Conservation (phyloP, 2,113 vertebrate species). For the Oreotrochilus melanogaster region DNA sequence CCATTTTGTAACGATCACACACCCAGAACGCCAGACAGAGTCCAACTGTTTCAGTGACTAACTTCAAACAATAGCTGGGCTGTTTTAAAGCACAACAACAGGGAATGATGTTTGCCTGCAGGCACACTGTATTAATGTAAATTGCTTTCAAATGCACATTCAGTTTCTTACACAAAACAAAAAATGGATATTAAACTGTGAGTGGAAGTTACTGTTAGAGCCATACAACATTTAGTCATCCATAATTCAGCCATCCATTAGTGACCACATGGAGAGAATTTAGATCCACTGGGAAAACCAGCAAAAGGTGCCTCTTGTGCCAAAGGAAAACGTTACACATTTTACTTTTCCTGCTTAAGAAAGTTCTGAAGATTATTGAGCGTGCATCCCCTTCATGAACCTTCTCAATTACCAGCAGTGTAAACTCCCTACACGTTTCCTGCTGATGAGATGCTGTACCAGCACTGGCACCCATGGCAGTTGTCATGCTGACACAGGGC, state of each 20-base stretch:
- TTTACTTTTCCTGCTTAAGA: neutral
- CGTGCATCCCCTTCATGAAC: neutral
- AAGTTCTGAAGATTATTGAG: neutral
- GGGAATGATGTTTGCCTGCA: constrained; percentile 6
- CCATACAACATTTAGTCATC: neutral
- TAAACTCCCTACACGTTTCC: neutral
- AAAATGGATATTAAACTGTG: neutral
- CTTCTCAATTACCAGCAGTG: neutral
- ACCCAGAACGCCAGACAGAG: neutral
- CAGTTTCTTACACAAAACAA: constrained; percentile 9
- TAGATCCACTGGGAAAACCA: neutral
- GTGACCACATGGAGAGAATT: neutral
- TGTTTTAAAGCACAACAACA: neutral
- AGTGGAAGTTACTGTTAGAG: neutral
- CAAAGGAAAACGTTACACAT: neutral
- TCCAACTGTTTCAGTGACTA: neutral
- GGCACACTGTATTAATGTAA: constrained; percentile 9
- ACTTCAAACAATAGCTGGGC: constrained; percentile 17
- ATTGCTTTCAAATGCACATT: constrained; percentile 23
- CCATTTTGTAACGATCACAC: neutral
- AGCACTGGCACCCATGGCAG: neutral
- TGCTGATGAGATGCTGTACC: neutral
- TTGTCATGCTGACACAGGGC: neutral
- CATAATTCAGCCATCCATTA: neutral
- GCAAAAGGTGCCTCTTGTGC: neutral